Conservation (phyloP, 2,888 invertebrate species). For the Conus canariensis region DNA sequence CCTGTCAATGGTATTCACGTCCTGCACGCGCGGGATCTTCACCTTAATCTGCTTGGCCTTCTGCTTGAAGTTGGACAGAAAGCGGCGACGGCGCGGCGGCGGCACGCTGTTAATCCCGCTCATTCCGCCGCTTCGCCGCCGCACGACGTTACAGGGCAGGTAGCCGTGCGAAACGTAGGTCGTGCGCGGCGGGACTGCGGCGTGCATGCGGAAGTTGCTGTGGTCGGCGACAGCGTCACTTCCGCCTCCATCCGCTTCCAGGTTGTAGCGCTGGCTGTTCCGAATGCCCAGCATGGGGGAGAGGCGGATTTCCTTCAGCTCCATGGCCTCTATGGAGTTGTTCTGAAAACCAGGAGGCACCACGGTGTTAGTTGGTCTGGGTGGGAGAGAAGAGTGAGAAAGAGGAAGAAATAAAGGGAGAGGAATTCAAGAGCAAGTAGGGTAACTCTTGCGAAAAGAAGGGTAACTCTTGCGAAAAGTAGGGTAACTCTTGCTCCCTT, state of each 20-base stretch:
- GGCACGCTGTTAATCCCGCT: constrained; percentile 48
- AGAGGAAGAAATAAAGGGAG: neutral
- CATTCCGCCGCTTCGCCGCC: constrained; percentile 56
- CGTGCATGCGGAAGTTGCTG: constrained; percentile 65
- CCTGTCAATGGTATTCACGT: constrained; percentile 98
- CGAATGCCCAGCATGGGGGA: constrained; percentile 90
- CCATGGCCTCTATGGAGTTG: constrained; percentile 80
- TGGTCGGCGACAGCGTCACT: constrained; percentile 49
- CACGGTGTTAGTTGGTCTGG: too few relatives aligned
- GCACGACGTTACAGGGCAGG: constrained; percentile 62
- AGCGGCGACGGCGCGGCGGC: constrained; percentile 60
- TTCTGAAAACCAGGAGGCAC: constrained; percentile 49
- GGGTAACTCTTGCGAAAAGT: neutral
- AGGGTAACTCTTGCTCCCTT: neutral
- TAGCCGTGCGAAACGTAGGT: constrained; percentile 70
- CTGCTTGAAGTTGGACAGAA: constrained; percentile 68
- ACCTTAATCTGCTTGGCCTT: constrained; percentile 71
- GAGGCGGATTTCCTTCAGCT: constrained; percentile 91
- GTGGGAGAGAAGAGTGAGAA: neutral
- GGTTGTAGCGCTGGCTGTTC: constrained; percentile 73
- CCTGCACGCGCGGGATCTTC: constrained; percentile 84
- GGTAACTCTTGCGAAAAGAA: neutral
- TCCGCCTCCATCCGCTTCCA: constrained; percentile 62
- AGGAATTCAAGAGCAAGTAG: neutral
- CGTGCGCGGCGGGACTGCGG: constrained; percentile 63